Conservation (phyloP, 92 coral and sea anemone genomes). For the Diadumene lineata region DNA sequence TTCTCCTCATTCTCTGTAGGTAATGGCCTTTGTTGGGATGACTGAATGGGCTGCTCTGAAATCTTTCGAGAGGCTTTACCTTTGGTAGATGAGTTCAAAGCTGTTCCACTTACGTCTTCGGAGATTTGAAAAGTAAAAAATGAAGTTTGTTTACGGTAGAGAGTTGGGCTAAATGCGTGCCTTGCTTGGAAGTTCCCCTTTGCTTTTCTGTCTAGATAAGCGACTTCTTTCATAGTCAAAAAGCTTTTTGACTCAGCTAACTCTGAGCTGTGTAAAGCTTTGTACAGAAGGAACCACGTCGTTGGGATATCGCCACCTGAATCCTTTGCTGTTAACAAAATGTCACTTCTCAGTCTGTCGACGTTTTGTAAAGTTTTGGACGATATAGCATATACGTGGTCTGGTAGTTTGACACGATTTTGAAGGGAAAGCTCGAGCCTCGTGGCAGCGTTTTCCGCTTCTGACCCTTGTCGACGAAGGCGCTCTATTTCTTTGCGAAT, state of each 20-base stretch:
- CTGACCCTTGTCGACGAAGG: neutral
- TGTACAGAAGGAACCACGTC: constrained; percentile 44
- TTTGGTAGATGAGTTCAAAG: neutral
- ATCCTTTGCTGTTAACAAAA: constrained; percentile 37
- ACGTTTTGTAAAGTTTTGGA: constrained; percentile 54
- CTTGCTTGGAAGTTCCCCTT: neutral
- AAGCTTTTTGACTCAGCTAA: constrained; percentile 28
- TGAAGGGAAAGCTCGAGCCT: constrained; percentile 12
- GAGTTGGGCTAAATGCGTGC: neutral
- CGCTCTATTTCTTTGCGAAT: constrained; percentile 2
- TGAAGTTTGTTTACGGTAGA: neutral
- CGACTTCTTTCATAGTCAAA: constrained; percentile 44
- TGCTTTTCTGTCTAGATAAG: constrained; percentile 9
- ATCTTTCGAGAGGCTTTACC: neutral
- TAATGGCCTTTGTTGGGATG: neutral
- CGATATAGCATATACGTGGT: constrained; percentile 46
- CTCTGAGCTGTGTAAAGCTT: constrained; percentile 34
- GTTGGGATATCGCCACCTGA: constrained; percentile 57
- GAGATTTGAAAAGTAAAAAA: neutral
- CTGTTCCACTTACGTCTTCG: neutral
- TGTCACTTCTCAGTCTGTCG: constrained; percentile 18
- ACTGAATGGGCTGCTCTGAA: neutral
- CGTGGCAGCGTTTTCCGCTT: constrained; percentile 1
- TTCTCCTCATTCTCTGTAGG: constrained; percentile 29
- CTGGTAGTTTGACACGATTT: constrained; percentile 37